These are phyloP conservation scores for Heliconius nattereri DNA, from an alignment of 1,140 invertebrate species.

Conservation along the genomic window DNA sequence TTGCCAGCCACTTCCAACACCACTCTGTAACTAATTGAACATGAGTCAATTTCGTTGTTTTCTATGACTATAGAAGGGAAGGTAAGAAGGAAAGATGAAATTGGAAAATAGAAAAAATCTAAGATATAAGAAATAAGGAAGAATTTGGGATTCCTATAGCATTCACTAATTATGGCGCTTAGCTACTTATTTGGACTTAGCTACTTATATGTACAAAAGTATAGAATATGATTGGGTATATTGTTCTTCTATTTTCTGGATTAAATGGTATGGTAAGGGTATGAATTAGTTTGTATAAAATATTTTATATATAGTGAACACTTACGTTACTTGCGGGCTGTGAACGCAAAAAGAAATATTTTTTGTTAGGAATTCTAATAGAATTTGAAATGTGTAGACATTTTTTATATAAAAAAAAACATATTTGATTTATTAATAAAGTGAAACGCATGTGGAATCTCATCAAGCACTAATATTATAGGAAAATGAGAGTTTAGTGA, in stretches of 20 bases:
- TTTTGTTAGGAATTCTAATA: not conserved
- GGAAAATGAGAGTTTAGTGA: no score
- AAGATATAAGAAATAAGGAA: not conserved
- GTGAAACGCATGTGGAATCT: no score
- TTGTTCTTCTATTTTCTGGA: not conserved
- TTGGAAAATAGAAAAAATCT: not conserved
- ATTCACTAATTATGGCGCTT: not conserved
- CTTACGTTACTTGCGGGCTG: constrained; percentile 13
- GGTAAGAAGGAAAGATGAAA: constrained; percentile 51
- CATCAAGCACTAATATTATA: no score
- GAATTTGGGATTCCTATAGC: not conserved
- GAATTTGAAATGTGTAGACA: not conserved
- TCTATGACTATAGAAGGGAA: constrained; percentile 52
- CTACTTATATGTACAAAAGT: not conserved
- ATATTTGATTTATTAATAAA: no score
- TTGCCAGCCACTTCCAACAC: constrained; percentile 92
- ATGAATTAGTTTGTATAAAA: not conserved
- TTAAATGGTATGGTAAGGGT: not conserved
- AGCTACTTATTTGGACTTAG: not conserved
- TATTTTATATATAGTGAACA: not conserved
- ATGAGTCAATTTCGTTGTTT: constrained; percentile 77
- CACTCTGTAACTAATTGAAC: constrained; percentile 92
- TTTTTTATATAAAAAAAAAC: no score
- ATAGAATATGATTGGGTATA: not conserved
- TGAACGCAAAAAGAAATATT: not conserved